phyloP scores from a whole-genome alignment of 2,797 vertebrate genomes.

The Darevskia mixta region DNA sequence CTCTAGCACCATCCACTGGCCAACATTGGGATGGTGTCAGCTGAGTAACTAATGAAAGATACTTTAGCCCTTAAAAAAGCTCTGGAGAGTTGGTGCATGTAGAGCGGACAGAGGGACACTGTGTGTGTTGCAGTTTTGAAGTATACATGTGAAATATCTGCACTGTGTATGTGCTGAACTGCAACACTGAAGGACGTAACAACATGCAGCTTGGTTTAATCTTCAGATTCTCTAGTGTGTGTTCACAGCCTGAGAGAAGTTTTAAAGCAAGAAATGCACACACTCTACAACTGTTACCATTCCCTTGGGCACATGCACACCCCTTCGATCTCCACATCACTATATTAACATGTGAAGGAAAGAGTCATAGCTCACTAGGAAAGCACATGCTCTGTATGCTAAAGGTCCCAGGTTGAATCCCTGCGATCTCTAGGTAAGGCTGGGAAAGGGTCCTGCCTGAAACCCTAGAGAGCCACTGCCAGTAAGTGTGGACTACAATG shows the following conservation, averaged over 20 bases:
- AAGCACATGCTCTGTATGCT: neutral
- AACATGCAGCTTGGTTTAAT: neutral
- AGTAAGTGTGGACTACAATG: neutral
- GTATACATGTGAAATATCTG: neutral
- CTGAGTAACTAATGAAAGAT: constrained; percentile 29
- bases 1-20: constrained; percentile 77
- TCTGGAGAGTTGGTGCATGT: neutral
- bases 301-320: neutral
- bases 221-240: neutral
- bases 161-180: neutral
- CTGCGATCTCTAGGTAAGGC: neutral
- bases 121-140: neutral
- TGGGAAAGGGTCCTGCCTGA: neutral
- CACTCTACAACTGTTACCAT: neutral
- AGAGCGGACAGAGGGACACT: neutral
- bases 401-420: neutral
- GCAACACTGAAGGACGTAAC: neutral
- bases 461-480: neutral
- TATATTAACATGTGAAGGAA: neutral
- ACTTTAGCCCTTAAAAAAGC: neutral
- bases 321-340: neutral
- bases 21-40: constrained; percentile 29
- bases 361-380: neutral
- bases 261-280: neutral
- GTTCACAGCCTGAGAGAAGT: neutral